phyloP scores from a whole-genome alignment of 2,113 vertebrate species.

The Anolis sagrei region DNA sequence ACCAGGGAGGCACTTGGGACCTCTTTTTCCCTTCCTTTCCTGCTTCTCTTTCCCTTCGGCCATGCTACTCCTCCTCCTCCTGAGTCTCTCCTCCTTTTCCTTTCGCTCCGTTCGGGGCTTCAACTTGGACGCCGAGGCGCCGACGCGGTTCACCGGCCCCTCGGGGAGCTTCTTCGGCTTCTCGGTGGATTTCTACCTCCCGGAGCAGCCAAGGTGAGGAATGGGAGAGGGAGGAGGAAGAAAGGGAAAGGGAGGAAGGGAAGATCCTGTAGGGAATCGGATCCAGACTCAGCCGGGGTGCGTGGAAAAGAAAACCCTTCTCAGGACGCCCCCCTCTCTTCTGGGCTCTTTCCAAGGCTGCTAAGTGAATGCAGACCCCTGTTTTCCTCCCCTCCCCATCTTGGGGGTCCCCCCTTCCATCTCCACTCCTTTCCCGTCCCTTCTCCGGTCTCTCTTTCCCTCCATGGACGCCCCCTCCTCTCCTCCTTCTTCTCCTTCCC shows the following conservation, averaged over 20 bases:
- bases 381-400: not conserved
- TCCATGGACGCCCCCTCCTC: not conserved
- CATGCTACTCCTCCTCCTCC: constrained; percentile 21
- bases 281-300: no score
- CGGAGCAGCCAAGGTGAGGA: constrained; percentile 79
- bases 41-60: not conserved
- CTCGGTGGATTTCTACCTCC: constrained; percentile 90
- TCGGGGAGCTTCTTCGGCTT: constrained; percentile 89
- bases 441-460: no score
- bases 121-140: constrained; percentile 87
- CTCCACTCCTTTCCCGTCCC: not conserved
- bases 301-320: not conserved
- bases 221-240: no score
- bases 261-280: no score
- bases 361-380: constrained; percentile 31
- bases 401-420: not conserved
- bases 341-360: not conserved
- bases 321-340: not conserved
- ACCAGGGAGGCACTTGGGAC: not conserved
- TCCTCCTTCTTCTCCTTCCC: not conserved
- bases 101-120: constrained; percentile 78
- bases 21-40: not conserved
- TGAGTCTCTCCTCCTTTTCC: constrained; percentile 58
- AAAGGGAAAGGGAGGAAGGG: not conserved
- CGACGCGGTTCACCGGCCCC: constrained; percentile 82